A percentile compares a stretch with the other conserved stretches of the same genome.
phyloP scores from a whole-genome alignment of 1,140 invertebrate species.

The Orchesella cincta region DNA sequence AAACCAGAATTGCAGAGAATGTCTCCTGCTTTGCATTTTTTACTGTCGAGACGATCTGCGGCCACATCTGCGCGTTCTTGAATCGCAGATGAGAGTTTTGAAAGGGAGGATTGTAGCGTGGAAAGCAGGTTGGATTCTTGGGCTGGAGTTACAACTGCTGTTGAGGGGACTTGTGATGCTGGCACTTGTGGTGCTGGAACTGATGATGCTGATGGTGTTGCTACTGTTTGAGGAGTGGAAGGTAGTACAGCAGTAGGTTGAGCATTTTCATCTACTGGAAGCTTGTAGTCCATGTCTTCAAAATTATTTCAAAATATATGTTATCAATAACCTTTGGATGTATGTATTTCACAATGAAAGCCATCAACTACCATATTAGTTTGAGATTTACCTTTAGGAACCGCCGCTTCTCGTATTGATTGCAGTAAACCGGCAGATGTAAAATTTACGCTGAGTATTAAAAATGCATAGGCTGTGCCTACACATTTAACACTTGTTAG shows the following conservation, averaged over 20 bases:
- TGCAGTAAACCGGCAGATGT: conserved; percentile 17
- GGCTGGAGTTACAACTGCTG: background rate
- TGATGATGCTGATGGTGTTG: too few relatives aligned
- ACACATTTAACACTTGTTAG: background rate
- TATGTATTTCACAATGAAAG: background rate
- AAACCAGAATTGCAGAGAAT: background rate
- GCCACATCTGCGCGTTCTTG: conserved; percentile 10
- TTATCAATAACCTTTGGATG: background rate
- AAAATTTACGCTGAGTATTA: conserved; percentile 13
- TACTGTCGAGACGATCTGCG: background rate
- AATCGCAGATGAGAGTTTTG: conserved; percentile 7
- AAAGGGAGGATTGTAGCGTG: background rate
- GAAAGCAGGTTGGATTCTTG: background rate
- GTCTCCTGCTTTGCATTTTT: background rate
- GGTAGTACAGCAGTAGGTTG: background rate
- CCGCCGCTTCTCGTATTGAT: conserved; percentile 1
- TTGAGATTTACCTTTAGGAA: conserved; percentile 29
- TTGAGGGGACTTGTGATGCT: background rate
- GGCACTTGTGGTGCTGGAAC: background rate
- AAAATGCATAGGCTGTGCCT: background rate
- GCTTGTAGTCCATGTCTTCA: conserved; percentile 7
- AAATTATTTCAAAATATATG: background rate
- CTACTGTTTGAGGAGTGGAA: too few relatives aligned
- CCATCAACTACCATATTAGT: background rate
- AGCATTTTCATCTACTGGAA: background rate